A percentile compares a stretch with the other conserved stretches of the same genome.
Evolutionary conservation across 2,888 invertebrate species (phyloP).

Genomic region (Perizoma flavofasciatum): DNA sequence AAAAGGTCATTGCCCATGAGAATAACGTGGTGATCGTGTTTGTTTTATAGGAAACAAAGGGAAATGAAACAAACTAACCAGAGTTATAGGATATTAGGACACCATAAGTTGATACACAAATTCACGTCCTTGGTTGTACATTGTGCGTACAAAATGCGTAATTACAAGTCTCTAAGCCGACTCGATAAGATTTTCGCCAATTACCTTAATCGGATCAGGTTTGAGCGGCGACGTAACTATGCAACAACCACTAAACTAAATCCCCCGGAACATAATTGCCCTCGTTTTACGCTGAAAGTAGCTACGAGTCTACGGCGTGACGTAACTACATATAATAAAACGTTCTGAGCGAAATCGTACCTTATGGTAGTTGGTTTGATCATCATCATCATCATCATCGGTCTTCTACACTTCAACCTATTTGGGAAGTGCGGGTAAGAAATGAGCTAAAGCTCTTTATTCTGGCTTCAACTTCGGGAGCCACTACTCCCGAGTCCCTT

Average conservation of each 20-base stretch:
- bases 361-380: too few species aligned
- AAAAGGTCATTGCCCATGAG: too few species aligned
- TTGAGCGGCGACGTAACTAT: constrained; percentile 72
- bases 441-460: too few species aligned
- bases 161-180: constrained; percentile 49
- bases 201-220: constrained; percentile 80
- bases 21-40: too few species aligned
- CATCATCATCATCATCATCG: too few species aligned
- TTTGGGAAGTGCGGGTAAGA: too few species aligned
- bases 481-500: too few species aligned
- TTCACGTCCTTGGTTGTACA: constrained; percentile 6
- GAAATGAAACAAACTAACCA: too few species aligned
- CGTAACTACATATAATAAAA: constrained; percentile 4
- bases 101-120: background rate
- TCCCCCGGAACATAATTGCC: constrained; percentile 71
- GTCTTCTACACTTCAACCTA: too few species aligned
- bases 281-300: constrained; percentile 46
- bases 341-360: background rate
- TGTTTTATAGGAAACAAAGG: too few species aligned
- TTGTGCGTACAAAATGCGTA: constrained; percentile 26
- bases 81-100: too few species aligned
- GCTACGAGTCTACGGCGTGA: background rate
- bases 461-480: too few species aligned
- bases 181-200: constrained; percentile 75
- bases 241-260: constrained; percentile 78